Evolutionary conservation across 2,888 invertebrate species (phyloP), one percentile per base, ranked within the genome.

Genomic region (Diaphora mendica): DNA sequence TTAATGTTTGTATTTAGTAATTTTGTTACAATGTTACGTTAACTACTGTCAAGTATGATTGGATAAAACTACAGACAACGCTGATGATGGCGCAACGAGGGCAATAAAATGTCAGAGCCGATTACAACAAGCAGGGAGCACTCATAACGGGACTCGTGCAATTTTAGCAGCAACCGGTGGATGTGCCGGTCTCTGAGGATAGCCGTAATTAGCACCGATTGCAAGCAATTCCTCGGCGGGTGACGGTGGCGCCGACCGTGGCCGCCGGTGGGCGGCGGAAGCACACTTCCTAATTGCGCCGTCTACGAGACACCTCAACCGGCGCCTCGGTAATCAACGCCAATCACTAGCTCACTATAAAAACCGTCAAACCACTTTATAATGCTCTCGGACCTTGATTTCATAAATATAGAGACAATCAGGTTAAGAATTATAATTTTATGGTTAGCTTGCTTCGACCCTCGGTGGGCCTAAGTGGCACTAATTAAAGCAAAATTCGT

Each of bases 241-340:
- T 93, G 94, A 90, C 91, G 91, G 90, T 92, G 94, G 93, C 94
- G 94, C 92, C 65, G 69, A 69, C 80, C 90, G 91, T 86, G 85
- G 81, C 80, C 86, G 85, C 79, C 90, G 89, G 95, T 95, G 95
- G 95, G 95, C 95, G 95, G 95, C 95, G 95, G 95, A 95, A 94
- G 91, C 91, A 81, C 93, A 94, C 93, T 93, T 95, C 95, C 95
- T 95, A 94, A 95, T 95, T 95, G 92, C 91, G 92, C 85, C 85
- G 92, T 92, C 91, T 91, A 80, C 85, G 91, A 90, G 94, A 94
- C 95, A 95, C 95, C 95, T 95, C 92, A 89, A 88, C 92, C 94
- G 94, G 95, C 95, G 95, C 95, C 95, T 94, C 90, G 89, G 87
- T 91, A 95, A 95, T 95, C 95, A 94, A 92, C 94, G 89, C 90